A percentile compares a stretch with the other conserved stretches of the same genome.
Evolutionary conservation across 2,113 vertebrate species (phyloP).

Genomic region (Theropithecus gelada): DNA sequence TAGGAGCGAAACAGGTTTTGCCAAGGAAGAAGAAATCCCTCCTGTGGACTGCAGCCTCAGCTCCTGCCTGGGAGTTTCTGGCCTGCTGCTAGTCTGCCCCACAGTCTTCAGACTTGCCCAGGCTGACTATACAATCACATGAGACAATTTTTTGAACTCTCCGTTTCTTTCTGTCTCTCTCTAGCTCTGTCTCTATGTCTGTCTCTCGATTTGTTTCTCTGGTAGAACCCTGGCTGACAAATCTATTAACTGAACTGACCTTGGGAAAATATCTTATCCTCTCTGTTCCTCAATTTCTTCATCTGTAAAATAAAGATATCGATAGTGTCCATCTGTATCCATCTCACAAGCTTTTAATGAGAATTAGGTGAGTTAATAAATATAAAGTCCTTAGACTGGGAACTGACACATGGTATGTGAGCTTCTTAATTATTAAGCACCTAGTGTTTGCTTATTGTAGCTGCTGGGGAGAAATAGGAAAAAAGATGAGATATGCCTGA

Average conservation of each 20-base stretch:
- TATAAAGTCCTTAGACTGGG: background rate
- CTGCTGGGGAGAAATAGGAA: background rate
- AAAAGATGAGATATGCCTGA: background rate
- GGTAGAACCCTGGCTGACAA: background rate
- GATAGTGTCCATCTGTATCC: background rate
- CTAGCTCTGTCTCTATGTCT: background rate
- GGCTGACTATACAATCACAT: background rate
- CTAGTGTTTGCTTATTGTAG: background rate
- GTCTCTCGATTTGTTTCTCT: background rate
- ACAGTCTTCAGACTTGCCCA: background rate
- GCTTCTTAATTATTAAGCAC: background rate
- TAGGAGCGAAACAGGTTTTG: background rate
- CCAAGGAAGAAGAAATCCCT: background rate
- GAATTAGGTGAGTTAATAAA: background rate
- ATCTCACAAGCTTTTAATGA: background rate
- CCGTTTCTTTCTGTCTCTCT: background rate
- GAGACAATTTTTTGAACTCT: background rate
- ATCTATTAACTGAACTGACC: background rate
- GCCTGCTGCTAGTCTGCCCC: background rate
- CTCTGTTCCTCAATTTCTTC: constrained; percentile 18
- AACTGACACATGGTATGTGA: background rate
- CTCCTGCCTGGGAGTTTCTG: background rate
- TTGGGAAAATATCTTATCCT: background rate
- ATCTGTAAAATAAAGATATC: background rate
- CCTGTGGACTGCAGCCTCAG: background rate